Evolutionary conservation across 2,797 vertebrate genomes (phyloP), one percentile per base, ranked within the genome.

Genomic region (Aythya fuligula): DNA sequence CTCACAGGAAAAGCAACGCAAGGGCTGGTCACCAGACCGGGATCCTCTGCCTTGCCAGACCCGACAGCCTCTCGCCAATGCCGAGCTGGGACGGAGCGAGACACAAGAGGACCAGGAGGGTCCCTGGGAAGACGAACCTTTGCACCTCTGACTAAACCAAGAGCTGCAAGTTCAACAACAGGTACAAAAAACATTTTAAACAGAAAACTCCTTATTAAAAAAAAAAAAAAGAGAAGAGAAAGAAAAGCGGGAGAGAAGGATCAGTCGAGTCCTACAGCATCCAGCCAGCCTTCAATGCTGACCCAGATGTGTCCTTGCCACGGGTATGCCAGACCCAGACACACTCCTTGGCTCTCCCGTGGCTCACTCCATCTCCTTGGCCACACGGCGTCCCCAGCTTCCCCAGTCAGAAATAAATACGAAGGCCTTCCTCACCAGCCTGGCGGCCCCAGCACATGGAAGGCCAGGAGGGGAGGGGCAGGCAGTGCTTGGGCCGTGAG

Each of bases 171-270:
- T 93, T 87, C 87, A 80, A 81, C 36, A 72, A 76, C 16, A 82
- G 91, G 83, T 93, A 93, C 61, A 93, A 93, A 96, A 96, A 92
- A 66, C 66, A 66, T 71, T 81, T 75, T 27, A 65, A 85, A 71
- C 57, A 71, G 67, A 51, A 13, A 69, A 53, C 28, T 65, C 72
- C 81, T 76, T 53, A 56, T 58, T 6, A 62, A 25, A 41, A 41
- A 38, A 38, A 38, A 20, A 20, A 16, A 21, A 34, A 18, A 41
- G 11, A 38, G 19, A 28, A 27, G 28, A 32, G 27, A 18, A 34
- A 4, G 10, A 10, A 11, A 22, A 24, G 38, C 4, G 8, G 28
- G 39, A 4, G 12, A 61, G 64, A 82, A 91, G 76, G 38, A 73
- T 79, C 85, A 87, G 69, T 45, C 0, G 1, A 82, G 89, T 85